A percentile compares a stretch with the other conserved stretches of the same genome.
phyloP scores from a whole-genome alignment of 2,797 vertebrate species.

The Argentina silus region DNA sequence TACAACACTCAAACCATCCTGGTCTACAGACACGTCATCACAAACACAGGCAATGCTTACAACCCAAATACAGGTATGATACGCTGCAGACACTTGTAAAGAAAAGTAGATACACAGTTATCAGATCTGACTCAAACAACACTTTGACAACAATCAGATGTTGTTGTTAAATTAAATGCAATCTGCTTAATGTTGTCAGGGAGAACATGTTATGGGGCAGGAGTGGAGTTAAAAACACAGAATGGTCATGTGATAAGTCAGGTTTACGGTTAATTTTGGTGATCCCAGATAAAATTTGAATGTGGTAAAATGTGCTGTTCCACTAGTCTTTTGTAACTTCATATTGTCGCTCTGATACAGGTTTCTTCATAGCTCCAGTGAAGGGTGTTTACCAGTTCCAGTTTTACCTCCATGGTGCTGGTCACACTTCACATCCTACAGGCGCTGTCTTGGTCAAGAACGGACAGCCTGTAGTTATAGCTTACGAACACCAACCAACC shows the following conservation, averaged over 20 bases:
- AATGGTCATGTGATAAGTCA: no score
- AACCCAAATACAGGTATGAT: slow-evolving; percentile 7
- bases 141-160: no score
- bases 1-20: neutral
- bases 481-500: neutral
- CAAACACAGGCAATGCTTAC: slow-evolving; percentile 15
- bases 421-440: neutral
- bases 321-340: neutral
- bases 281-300: no score
- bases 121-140: no score
- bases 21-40: neutral
- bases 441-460: neutral
- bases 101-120: no score
- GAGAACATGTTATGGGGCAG: no score
- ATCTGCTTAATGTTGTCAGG: no score
- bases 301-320: no score
- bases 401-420: neutral
- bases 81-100: neutral
- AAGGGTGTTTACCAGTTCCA: neutral
- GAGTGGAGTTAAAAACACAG: no score
- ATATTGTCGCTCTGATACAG: neutral
- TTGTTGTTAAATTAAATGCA: no score
- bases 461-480: neutral
- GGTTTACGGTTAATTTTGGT: no score
- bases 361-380: neutral